Percentiles rank a stretch among this genome's conserved stretches.
Evolutionary conservation across 2,797 vertebrate genomes (phyloP).

Genomic region (Cynodonichthys magdalenae): DNA sequence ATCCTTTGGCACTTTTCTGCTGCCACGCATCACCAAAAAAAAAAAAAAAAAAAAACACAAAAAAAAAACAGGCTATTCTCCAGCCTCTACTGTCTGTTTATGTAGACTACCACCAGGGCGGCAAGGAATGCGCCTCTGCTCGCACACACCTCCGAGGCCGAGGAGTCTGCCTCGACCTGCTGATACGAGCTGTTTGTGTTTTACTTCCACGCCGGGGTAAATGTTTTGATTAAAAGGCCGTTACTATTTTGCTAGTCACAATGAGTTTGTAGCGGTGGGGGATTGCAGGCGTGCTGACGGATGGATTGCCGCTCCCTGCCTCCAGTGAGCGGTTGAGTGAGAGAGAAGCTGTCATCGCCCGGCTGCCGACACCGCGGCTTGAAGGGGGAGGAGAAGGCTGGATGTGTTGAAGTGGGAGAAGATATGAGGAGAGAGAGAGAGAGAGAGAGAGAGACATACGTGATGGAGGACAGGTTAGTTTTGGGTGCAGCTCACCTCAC

Average conservation of each 20-base stretch:
- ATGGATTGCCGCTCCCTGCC: constrained; percentile 74
- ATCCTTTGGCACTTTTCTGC: constrained; percentile 51
- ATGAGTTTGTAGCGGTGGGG: constrained; percentile 75
- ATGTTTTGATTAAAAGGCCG: constrained; percentile 82
- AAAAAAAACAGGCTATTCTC: constrained; percentile 52
- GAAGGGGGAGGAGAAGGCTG: constrained; percentile 44
- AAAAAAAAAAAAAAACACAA: too few relatives aligned
- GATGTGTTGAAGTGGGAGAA: constrained; percentile 60
- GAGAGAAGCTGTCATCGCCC: constrained; percentile 76
- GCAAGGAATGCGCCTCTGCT: constrained; percentile 66
- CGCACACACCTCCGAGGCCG: constrained; percentile 46
- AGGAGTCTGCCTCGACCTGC: constrained; percentile 76
- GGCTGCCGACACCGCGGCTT: constrained; percentile 58
- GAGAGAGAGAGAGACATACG: constrained; percentile 25
- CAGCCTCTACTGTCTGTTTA: constrained; percentile 63
- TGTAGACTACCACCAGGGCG: constrained; percentile 62
- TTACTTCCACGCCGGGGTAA: constrained; percentile 64
- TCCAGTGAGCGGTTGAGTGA: constrained; percentile 67
- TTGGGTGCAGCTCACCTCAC: constrained; percentile 70
- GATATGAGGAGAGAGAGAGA: constrained; percentile 32
- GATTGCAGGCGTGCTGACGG: constrained; percentile 71
- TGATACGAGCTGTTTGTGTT: constrained; percentile 71
- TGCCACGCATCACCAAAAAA: constrained; percentile 53
- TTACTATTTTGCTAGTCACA: constrained; percentile 83
- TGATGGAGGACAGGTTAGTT: constrained; percentile 57